These are phyloP conservation scores for Spinus olivaceus DNA, from an alignment of 2,797 vertebrate genomes.

Conservation along the genomic window DNA sequence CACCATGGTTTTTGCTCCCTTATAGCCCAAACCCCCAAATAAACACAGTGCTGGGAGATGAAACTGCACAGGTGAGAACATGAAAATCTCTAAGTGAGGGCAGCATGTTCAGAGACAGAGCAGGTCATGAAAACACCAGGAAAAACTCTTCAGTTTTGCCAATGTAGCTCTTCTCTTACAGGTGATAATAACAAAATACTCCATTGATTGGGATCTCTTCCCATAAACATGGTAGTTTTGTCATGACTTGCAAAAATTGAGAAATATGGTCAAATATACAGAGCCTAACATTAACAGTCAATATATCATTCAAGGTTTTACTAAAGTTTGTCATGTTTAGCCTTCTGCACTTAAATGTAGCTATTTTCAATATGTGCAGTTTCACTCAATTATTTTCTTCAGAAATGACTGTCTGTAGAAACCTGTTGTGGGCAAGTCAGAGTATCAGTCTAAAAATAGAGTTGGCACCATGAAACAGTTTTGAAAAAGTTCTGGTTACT, in stretches of 20 bases:
- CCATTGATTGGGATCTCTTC: not conserved
- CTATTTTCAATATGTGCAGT: not conserved
- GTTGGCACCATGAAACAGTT: not conserved
- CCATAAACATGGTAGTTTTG: accelerated
- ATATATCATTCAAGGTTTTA: not conserved
- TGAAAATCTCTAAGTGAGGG: not conserved
- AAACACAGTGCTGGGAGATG: not conserved
- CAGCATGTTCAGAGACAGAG: not conserved
- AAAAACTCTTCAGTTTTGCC: not conserved
- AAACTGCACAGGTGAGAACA: not conserved
- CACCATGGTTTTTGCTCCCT: not conserved
- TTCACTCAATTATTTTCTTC: not conserved
- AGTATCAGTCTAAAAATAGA: not conserved
- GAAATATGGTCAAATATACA: not conserved
- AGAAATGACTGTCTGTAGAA: not conserved
- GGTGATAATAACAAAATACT: not conserved
- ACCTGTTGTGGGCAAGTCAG: not conserved
- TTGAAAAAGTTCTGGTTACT: not conserved
- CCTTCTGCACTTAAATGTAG: not conserved
- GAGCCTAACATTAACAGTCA: not conserved
- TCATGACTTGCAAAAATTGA: not conserved
- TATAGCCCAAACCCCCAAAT: not conserved
- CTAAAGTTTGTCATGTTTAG: not conserved
- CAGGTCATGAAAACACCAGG: not conserved
- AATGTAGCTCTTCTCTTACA: not conserved